phyloP scores from a whole-genome alignment of 2,797 vertebrate genomes.

The Ciconia nigra region DNA sequence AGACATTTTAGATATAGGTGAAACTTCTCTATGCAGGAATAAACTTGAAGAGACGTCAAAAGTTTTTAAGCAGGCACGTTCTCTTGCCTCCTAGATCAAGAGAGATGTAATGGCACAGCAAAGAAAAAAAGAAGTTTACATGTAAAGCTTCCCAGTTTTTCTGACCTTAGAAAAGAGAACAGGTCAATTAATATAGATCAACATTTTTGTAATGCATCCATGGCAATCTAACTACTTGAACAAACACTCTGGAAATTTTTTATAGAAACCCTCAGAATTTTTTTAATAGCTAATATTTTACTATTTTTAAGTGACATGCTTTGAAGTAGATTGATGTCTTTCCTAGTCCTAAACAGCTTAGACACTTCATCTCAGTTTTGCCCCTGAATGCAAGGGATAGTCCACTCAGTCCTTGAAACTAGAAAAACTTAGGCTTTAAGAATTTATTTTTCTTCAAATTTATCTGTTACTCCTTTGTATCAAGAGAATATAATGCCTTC shows the following conservation, averaged over 20 bases:
- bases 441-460: not conserved
- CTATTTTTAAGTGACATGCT: not conserved
- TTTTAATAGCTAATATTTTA: not conserved
- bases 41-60: not conserved
- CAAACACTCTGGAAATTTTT: not conserved
- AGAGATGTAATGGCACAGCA: not conserved
- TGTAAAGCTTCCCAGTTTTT: not conserved
- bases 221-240: not conserved
- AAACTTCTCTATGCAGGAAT: not conserved
- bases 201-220: not conserved
- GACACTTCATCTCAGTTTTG: not conserved
- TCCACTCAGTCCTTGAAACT: not conserved
- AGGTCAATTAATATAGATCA: not conserved
- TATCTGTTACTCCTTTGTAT: not conserved
- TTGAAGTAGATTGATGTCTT: not conserved
- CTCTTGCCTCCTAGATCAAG: not conserved
- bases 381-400: not conserved
- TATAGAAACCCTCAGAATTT: not conserved
- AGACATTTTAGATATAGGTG: not conserved
- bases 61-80: not conserved
- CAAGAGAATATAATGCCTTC: not conserved
- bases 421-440: not conserved
- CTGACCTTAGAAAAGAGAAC: not conserved
- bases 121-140: fast-evolving
- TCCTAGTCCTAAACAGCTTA: not conserved